Base-by-base conservation (phyloP, 2,888 invertebrate genomes). In the Helleia helle region DNA sequence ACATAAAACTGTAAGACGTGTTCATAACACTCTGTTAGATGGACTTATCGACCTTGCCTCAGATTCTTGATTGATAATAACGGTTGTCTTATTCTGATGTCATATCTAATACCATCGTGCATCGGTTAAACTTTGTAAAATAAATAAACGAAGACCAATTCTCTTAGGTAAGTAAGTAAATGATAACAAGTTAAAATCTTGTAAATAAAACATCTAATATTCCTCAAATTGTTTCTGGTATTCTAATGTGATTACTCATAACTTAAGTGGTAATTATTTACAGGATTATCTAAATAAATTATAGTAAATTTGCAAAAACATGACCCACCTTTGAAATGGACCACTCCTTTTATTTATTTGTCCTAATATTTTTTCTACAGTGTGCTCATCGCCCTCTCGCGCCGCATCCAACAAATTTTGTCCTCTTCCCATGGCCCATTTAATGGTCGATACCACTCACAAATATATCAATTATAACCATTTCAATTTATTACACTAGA, bases 401-500 rank as follows among this genome's bases (percentile, higher is more conserved):
- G 97, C 95, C 59, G 96, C 97, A 73, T 97, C 97, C 76, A 97
- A 88, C 79, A 97, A 90, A 86, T 97, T 97, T 84, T 96, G 95
- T 84, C 97, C 97, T 86, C 96, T 96, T 73, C 97, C 97, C 96
- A 97, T 97, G 71, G 73, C 79, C 84, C 79, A 77, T 79, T 66
- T 65, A 72, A 71, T 62, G 55, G 50, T 58, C 61, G 62, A 54
- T 61, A 66, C 61, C 70, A 76, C 70, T 67, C 75, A 76, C 70
- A 71, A 80, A 84, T 86, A 80, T 76, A 74, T 84, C 81, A 85
- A 64, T 55, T 60, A 60, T 54, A 55, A 69, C 61, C 72, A 76
- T 79, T 75, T 67, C 71, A 76, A 64, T 66, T 67, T 68, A 80
- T 80, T 86, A 74, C 74, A 76, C 74, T 76, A 71, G 67, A 88